Base-by-base conservation (phyloP, 1,140 invertebrate genomes). In the Bradynema listronoti region DNA sequence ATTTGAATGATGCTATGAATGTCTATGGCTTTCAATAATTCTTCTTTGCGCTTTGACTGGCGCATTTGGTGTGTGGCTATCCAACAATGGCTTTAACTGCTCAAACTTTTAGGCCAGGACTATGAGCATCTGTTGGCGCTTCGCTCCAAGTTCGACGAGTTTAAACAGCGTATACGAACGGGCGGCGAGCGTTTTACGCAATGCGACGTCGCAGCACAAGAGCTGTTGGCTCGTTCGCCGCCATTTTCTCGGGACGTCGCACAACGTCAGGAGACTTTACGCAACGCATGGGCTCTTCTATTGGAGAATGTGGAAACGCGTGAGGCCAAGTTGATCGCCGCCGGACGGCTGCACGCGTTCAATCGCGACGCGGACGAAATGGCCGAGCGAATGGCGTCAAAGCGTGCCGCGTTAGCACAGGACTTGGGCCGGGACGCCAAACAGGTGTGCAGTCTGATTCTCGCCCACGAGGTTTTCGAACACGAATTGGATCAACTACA, bases 91-190 rank as follows among this genome's bases (percentile, higher is more conserved):
- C n/a, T n/a, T n/a, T n/a, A n/a, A n/a, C n/a, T n/a, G n/a, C n/a
- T n/a, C n/a, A n/a, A n/a, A n/a, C n/a, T n/a, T n/a, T n/a, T n/a
- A n/a, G n/a, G 47, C 5, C 24, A 33, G 5, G 25, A 32, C n/a
- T 61, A 45, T 27, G 33, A 66, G 30, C 27, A 61, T 16, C n/a
- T 55, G 4, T 2, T 46, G 27, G 52, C 16, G n/a, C 19, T n/a
- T n/a, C n/a, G n/a, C n/a, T 86, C 86, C 25, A 95, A 94, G 81
- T 98, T 96, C 80, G 90, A 94, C 67, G 91, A 96, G 77, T 87
- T 96, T 51, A 91, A 91, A 67, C 87, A 91, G 70, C 83, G 86
- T 52, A 87, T 96, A 16, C 89, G 93, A 73, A 86, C 88, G 32
- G 91, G 90, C 0, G 85, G 88, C 0, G 91, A 96, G 78, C 82